Evolutionary conservation across 64 coral and sea anemone species (phyloP), one percentile per base, ranked within the genome.

Genomic region (Actinia tenebrosa): DNA sequence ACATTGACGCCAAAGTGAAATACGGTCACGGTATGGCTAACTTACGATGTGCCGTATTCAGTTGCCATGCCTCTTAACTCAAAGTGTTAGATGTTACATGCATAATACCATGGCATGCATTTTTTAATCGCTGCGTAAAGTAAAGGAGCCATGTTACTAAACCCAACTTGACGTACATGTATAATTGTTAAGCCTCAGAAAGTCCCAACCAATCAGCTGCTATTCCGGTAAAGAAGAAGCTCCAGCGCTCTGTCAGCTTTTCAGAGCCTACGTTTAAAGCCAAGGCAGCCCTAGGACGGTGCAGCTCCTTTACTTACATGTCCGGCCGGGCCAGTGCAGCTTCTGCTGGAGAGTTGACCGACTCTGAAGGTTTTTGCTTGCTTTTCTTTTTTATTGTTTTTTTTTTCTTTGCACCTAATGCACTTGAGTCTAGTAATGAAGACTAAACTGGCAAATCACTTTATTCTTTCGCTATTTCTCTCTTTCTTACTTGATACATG

Each of bases 241-340:
- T 92, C 53, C 84, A 79, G 16, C 85, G 90, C 45, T 85, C 81
- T 19, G 90, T 92, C 30, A 92, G 90, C 66, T 92, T 92, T 44
- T 81, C 84, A 14, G 90, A 92, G 53, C 90, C 90, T 77, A 54
- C 44, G 45, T 92, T 26, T 79, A 87, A 19, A 92, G 79, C 79
- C 90, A 91, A 80, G 18, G 45, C 79, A 50, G 45, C 45, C 60
- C 83, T 92, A 16, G 90, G 90, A 71, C 90, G 90, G 53, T 92
- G 90, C 50, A 92, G 86, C 17, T 92, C 90, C 9, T 54, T 59
- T 23, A 85, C 83, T 43, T 85, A 85, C 56, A 85, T 85, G 56
- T 85, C 83, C 5, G 54, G 52, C 26, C 63, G 83, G 83, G 53
- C 52, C 55, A 64, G 16, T 44, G 83, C 83, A 53, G 45, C 47